Conservation (phyloP, 2,113 vertebrate species). For the Mystacornis crossleyi region DNA sequence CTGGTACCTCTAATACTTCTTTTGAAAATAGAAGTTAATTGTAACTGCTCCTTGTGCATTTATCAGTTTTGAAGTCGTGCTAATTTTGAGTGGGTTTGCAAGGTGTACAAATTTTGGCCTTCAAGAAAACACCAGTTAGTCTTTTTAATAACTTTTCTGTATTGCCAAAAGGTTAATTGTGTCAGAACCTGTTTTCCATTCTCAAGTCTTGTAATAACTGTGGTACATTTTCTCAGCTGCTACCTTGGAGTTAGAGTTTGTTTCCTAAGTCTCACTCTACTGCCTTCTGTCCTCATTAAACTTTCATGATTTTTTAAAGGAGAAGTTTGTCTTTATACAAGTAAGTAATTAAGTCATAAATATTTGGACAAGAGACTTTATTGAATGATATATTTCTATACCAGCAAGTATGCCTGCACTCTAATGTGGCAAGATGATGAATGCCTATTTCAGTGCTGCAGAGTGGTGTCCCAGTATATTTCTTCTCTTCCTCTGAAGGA, state of each 20-base stretch:
- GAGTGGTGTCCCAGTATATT: background rate
- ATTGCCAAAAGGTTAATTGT: background rate
- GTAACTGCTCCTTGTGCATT: background rate
- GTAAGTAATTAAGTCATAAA: constrained; percentile 13
- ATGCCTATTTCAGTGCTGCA: background rate
- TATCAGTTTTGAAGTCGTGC: background rate
- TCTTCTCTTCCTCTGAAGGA: background rate
- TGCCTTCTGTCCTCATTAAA: background rate
- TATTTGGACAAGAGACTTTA: background rate
- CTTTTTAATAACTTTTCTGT: background rate
- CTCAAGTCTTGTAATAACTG: background rate
- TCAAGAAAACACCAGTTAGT: background rate
- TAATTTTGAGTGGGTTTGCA: background rate
- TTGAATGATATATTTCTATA: background rate
- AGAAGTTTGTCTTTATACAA: background rate
- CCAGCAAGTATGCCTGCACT: background rate
- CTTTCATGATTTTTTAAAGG: background rate
- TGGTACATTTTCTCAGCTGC: background rate
- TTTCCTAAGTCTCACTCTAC: background rate
- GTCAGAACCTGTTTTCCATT: background rate
- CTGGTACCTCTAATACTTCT: background rate
- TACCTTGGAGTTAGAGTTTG: background rate
- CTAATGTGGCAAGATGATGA: background rate
- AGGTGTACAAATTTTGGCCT: background rate
- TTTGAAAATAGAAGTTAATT: background rate